Conservation (phyloP, 2,888 invertebrate genomes). For the Stenchaetothrips biformis region DNA sequence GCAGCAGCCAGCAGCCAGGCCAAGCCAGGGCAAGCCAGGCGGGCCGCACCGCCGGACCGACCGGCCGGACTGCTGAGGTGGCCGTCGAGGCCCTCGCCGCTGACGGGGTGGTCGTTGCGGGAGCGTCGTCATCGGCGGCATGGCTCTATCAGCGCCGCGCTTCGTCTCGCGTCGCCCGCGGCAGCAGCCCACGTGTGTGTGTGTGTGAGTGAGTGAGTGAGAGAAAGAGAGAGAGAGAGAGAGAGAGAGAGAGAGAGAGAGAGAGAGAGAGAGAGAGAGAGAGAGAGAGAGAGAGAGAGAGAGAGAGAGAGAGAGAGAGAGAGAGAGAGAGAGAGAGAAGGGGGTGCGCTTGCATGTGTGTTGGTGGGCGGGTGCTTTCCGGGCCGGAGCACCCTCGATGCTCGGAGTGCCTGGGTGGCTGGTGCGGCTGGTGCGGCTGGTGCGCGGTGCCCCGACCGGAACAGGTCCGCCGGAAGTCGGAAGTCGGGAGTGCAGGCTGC, state of each 20-base stretch:
- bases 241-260: background rate
- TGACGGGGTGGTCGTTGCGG: background rate
- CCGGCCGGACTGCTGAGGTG: too few species aligned
- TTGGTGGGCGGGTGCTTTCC: too few species aligned
- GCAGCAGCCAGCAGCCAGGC: conserved; percentile 35
- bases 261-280: background rate
- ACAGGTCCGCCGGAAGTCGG: too few species aligned
- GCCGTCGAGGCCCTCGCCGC: background rate
- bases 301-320: background rate
- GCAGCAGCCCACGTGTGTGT: too few species aligned
- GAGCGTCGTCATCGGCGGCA: background rate
- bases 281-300: background rate
- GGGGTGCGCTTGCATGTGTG: background rate
- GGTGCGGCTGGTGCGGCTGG: too few species aligned
- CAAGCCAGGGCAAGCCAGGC: too few species aligned
- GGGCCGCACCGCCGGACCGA: too few species aligned
- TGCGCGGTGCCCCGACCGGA: too few species aligned
- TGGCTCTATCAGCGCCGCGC: background rate
- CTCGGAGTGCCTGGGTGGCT: too few species aligned
- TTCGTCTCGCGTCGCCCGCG: background rate
- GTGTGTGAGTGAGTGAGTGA: background rate
- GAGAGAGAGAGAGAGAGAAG: background rate
- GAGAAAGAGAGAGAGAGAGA: background rate
- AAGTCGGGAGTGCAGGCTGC: too few species aligned
- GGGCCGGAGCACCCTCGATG: too few species aligned